phyloP scores from a whole-genome alignment of 2,888 invertebrate genomes.

The Lochmaea capreae region DNA sequence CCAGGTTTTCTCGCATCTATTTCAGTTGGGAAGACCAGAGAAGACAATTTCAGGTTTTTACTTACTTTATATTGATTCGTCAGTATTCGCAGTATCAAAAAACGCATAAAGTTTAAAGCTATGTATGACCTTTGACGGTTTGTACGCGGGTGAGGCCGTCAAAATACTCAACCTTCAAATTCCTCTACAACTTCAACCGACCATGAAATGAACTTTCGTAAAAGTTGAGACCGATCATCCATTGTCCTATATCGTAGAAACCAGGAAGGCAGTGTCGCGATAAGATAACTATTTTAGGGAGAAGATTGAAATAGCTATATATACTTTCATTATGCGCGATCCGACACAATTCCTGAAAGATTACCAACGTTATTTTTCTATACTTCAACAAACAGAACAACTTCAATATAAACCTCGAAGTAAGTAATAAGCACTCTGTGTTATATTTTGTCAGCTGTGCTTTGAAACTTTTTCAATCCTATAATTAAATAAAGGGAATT shows the following conservation, averaged over 20 bases:
- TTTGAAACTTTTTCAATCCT: background rate
- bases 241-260: slow-evolving; percentile 16
- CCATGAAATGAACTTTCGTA: slow-evolving; percentile 31
- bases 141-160: slow-evolving; percentile 9
- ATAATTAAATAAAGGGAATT: background rate
- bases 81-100: background rate
- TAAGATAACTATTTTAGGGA: background rate
- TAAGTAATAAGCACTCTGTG: no score
- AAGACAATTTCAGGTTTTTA: background rate
- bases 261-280: slow-evolving; percentile 11
- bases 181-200: slow-evolving; percentile 25
- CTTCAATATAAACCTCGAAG: no score
- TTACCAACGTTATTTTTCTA: no score
- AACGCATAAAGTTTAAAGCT: background rate
- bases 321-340: no score
- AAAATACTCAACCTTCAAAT: slow-evolving; percentile 27
- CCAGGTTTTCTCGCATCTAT: no score
- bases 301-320: background rate
- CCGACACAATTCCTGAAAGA: no score
- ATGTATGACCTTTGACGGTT: slow-evolving; percentile 25
- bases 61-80: background rate
- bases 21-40: no score
- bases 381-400: no score
- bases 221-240: slow-evolving; percentile 27
- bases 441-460: background rate